phyloP scores from a whole-genome alignment of 2,888 invertebrate species.

The Tachina grossa region DNA sequence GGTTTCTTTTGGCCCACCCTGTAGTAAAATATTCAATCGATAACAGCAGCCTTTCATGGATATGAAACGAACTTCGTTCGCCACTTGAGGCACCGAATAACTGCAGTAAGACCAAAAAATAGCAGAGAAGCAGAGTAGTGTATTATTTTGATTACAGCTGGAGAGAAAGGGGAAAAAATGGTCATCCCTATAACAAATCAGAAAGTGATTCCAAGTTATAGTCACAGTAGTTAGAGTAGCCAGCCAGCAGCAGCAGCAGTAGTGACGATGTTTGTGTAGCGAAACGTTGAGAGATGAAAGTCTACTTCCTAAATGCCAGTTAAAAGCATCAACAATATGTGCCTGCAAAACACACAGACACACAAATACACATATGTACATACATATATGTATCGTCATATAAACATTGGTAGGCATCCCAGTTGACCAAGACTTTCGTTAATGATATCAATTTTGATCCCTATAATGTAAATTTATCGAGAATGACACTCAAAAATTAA shows the following conservation, averaged over 20 bases:
- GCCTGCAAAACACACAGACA: not conserved
- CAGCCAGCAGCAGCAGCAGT: not conserved
- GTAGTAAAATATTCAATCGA: constrained; percentile 52
- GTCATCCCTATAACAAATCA: constrained; percentile 45
- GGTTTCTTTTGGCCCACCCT: too few relatives aligned
- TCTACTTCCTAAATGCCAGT: constrained; percentile 33
- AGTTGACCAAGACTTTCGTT: too few relatives aligned
- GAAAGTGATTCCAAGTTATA: constrained; percentile 50
- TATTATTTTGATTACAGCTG: constrained; percentile 29
- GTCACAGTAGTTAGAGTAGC: not conserved
- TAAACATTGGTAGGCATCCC: too few relatives aligned
- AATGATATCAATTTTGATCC: too few relatives aligned
- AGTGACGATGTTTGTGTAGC: constrained; percentile 5
- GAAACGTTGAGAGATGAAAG: constrained; percentile 12
- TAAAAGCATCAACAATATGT: constrained; percentile 24
- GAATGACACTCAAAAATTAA: too few relatives aligned
- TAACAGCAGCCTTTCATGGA: constrained; percentile 8
- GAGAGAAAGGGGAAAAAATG: constrained; percentile 33
- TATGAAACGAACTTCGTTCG: not conserved
- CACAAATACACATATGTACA: not conserved
- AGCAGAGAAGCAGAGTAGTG: not conserved
- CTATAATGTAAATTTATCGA: too few relatives aligned
- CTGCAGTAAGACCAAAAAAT: not conserved
- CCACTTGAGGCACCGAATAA: not conserved
- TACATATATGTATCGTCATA: not conserved